Base-by-base conservation (phyloP, 1,140 invertebrate species). In the Whitmania pigra region DNA sequence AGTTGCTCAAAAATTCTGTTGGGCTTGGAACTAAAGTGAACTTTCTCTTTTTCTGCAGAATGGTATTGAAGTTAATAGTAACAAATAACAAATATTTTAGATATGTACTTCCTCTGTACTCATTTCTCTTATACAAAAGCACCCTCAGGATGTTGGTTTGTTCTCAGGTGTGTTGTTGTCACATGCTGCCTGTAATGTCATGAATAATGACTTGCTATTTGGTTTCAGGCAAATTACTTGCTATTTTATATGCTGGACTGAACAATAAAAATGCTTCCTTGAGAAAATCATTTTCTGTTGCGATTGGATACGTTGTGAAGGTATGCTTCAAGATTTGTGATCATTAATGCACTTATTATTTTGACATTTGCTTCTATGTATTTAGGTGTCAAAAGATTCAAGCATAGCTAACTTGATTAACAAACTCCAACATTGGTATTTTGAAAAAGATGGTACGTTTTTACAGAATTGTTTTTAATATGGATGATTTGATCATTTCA, bases 391-490 rank as follows among this genome's bases (percentile, higher is more conserved):
- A n/a, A 94, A 94, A 84, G 87, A 89, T 72, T 88, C 88, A 75
- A 93, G 90, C 77, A 85, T 92, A 66, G 90, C 92, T 75, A 94
- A 92, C 78, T 80, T 96, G 17, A 88, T 94, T 78, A 85, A 85
- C 74, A 93, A 89, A 79, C 83, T 94, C 66, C 87, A 88, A 74
- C 86, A 84, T 22, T 88, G 91, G 83, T 94, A 93, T 78, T 86
- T 90, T 77, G 88, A 89, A 77, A 85, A 86, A 78, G 87, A 89
- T 85, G 86, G 81, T 82, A 73, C 74, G 76, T 43, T 2, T 71
- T 57, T 27, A 73, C 49, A 29, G 49, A 54, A 0, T 22, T 49
- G 13, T 15, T 71, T 53, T 53, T 55, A 29, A 20, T 54, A 55
- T 49, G 31, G 6, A 36, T n/a, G n/a, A n/a, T n/a, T n/a, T n/a